Evolutionary conservation across 2,113 vertebrate species (phyloP).

Genomic region (Sebastes fasciatus): DNA sequence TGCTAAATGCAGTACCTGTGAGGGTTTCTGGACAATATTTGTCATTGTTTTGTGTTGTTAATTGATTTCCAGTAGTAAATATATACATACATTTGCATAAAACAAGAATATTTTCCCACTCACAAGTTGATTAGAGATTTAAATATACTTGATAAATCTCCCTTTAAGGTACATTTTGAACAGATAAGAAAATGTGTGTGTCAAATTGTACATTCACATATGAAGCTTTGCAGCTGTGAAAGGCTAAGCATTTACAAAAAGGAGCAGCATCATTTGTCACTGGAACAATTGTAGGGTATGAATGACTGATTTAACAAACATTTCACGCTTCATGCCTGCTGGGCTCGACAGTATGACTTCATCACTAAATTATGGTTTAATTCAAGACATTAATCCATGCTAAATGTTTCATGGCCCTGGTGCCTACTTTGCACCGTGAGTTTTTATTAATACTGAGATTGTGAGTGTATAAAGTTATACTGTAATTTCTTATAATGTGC

Average conservation of each 20-base stretch:
- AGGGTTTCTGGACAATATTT: no score
- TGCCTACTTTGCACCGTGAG: background rate
- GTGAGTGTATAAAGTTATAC: background rate
- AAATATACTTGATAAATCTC: no score
- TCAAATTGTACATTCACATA: background rate
- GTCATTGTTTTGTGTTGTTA: no score
- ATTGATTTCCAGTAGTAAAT: no score
- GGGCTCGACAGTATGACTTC: no score
- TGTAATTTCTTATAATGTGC: background rate
- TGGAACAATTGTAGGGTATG: background rate
- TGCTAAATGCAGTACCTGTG: no score
- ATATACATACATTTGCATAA: no score
- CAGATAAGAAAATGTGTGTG: no score
- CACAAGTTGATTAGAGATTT: no score
- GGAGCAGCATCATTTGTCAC: background rate
- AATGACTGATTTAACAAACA: background rate
- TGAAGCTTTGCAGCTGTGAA: background rate
- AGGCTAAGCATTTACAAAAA: background rate
- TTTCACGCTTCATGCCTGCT: background rate
- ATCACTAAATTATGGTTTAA: background rate
- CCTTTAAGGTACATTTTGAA: no score
- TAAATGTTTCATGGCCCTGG: background rate
- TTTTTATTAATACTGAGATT: slow-evolving; percentile 5
- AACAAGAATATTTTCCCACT: no score
- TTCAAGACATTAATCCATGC: background rate